These are phyloP conservation scores for Galerucella pusilla DNA, from an alignment of 2,888 invertebrate genomes.

Conservation along the genomic window DNA sequence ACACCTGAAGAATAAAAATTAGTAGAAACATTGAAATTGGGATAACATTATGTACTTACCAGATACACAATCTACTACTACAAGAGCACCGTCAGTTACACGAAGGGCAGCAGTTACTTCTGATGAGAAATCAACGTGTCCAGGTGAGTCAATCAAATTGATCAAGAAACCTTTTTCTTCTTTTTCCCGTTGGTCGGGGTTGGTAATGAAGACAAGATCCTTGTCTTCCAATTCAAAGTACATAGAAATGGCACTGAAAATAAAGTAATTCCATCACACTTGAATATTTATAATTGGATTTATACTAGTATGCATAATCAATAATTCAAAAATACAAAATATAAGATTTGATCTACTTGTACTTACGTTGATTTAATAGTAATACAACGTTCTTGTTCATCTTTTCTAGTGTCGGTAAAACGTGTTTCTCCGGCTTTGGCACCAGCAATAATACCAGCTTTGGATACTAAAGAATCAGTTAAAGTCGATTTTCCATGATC, in stretches of 20 bases:
- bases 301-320: no score
- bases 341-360: background rate
- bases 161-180: slow-evolving; percentile 96
- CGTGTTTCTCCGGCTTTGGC: slow-evolving; percentile 99
- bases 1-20: slow-evolving; percentile 77
- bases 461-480: slow-evolving; percentile 99
- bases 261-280: background rate
- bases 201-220: slow-evolving; percentile 94
- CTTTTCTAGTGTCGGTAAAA: slow-evolving; percentile 99
- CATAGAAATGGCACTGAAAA: slow-evolving; percentile 96
- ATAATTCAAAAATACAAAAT: background rate
- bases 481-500: slow-evolving; percentile 99
- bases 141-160: slow-evolving; percentile 99
- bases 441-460: slow-evolving; percentile 99
- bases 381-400: slow-evolving; percentile 99
- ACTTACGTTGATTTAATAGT: slow-evolving; percentile 99
- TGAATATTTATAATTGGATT: no score
- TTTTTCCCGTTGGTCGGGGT: slow-evolving; percentile 90
- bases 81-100: slow-evolving; percentile 99
- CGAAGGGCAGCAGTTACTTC: slow-evolving; percentile 99
- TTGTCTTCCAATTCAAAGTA: slow-evolving; percentile 97
- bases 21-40: background rate
- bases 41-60: slow-evolving; percentile 70
- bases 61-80: slow-evolving; percentile 99
- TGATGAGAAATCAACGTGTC: slow-evolving; percentile 99